Evolutionary conservation across 2,113 vertebrate species (phyloP), one percentile per base, ranked within the genome.

Genomic region (Sinocyclocheilus anophthalmus): DNA sequence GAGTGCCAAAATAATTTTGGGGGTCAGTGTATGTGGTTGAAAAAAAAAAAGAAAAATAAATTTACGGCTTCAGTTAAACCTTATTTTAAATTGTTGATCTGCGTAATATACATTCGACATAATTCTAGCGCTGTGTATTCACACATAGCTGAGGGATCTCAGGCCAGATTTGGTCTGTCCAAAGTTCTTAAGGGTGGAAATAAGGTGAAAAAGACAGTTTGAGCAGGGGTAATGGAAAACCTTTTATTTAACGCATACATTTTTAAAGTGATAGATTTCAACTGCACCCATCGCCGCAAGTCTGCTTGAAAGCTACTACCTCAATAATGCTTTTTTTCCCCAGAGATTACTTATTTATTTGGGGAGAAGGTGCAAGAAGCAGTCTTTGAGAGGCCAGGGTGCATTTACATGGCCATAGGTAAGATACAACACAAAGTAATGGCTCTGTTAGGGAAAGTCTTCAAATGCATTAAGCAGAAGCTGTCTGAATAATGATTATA

Each of bases 271-370:
- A 89, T 88, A 90, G 90, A 91, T 91, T 92, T 89, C 87, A 88
- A 84, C 69, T 86, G 84, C 88, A 87, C 88, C 83, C 78, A 72
- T 92, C 89, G 85, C 88, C 88, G 81, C 85, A 85, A 57, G 87
- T 88, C 86, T 79, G 89, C 90, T 88, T 91, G 90, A 94, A 93
- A 95, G 93, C 93, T 93, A 93, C 93, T 94, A 33, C 91, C 92
- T 93, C 26, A 55, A 93, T 94, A 92, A 93, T 84, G 89, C 85
- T 76, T 87, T 93, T 93, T 94, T 93, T 3, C 30, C 30, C 91
- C 90, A 88, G 88, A 89, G 92, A 94, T 95, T 91, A 95, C 92
- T 95, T 95, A 95, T 95, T 95, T 90, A 95, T 95, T 89, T 67
- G 88, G 83, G 87, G 59, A 90, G 80, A 86, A 95, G 88, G 91